phyloP scores from a whole-genome alignment of 2,888 invertebrate species.

The Diplolepis rosae region DNA sequence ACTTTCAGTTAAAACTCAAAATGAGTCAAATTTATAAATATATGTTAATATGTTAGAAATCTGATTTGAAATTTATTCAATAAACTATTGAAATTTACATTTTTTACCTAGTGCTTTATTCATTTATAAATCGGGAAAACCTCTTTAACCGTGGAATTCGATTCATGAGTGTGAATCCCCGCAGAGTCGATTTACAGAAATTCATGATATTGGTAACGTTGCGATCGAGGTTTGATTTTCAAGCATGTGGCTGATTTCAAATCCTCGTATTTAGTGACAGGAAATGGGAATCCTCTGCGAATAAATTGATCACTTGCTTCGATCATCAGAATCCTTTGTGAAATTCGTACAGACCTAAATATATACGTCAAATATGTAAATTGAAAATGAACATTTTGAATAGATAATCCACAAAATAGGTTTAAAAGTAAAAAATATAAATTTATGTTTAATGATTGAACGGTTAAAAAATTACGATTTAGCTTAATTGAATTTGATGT shows the following conservation, averaged over 20 bases:
- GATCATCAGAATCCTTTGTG: not conserved
- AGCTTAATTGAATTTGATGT: too few relatives aligned
- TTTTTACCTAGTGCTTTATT: conserved; percentile 2
- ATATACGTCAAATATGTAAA: too few relatives aligned
- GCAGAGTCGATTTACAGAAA: conserved; percentile 9
- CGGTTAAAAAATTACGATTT: too few relatives aligned
- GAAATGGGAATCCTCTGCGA: conserved; percentile 4
- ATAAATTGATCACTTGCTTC: not conserved
- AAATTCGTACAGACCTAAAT: not conserved
- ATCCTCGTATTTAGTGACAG: not conserved
- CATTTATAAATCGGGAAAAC: conserved; percentile 20
- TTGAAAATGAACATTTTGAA: too few relatives aligned
- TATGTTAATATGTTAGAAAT: too few relatives aligned
- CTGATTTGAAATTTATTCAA: too few relatives aligned
- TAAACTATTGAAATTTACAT: too few relatives aligned
- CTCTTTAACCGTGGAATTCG: not conserved
- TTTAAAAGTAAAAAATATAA: too few relatives aligned
- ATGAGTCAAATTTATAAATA: too few relatives aligned
- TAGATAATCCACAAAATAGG: too few relatives aligned
- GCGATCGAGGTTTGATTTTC: conserved; percentile 12
- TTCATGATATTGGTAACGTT: conserved; percentile 4
- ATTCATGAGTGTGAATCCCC: conserved; percentile 12
- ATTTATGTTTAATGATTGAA: too few relatives aligned
- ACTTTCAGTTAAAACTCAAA: too few relatives aligned
- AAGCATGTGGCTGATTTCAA: conserved; percentile 11